Conservation (phyloP, 2,888 invertebrate species). For the Mechanitis mazaeus region DNA sequence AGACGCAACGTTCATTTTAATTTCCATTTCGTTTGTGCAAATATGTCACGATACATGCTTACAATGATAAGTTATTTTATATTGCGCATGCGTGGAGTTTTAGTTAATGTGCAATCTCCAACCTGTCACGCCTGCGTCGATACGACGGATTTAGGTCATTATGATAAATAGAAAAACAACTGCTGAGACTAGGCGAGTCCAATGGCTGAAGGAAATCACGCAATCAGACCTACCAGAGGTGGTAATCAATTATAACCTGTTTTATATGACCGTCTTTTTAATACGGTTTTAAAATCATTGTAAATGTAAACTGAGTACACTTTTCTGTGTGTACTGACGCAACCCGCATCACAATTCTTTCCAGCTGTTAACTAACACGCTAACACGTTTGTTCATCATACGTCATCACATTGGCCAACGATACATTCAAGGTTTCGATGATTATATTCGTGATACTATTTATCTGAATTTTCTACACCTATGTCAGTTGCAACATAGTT, state of each 20-base stretch:
- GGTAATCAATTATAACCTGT: conserved; percentile 2
- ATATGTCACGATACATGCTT: conserved; percentile 19
- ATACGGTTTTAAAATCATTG: no score
- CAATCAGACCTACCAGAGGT: conserved; percentile 22
- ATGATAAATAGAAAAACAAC: conserved; percentile 32
- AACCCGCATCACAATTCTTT: conserved; percentile 28
- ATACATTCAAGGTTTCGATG: conserved; percentile 32
- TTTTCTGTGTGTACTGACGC: conserved; percentile 17
- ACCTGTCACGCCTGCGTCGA: conserved; percentile 19
- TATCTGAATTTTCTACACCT: conserved; percentile 22
- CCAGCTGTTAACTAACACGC: conserved; percentile 21
- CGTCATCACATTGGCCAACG: conserved; percentile 30
- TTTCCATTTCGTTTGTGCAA: conserved; percentile 66
- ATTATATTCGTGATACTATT: conserved; percentile 31
- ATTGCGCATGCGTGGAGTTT: conserved; percentile 3
- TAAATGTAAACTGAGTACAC: no score
- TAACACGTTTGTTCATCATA: conserved; percentile 31
- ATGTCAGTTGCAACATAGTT: conserved; percentile 26
- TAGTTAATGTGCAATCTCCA: conserved; percentile 15
- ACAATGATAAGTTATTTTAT: conserved; percentile 10
- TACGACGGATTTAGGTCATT: conserved; percentile 30
- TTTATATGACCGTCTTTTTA: no score
- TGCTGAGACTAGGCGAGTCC: conserved; percentile 22
- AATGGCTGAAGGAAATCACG: conserved; percentile 29
- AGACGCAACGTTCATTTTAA: conserved; percentile 60